phyloP scores from a whole-genome alignment of 2,797 vertebrate species.

The Toxotes lorentzi region DNA sequence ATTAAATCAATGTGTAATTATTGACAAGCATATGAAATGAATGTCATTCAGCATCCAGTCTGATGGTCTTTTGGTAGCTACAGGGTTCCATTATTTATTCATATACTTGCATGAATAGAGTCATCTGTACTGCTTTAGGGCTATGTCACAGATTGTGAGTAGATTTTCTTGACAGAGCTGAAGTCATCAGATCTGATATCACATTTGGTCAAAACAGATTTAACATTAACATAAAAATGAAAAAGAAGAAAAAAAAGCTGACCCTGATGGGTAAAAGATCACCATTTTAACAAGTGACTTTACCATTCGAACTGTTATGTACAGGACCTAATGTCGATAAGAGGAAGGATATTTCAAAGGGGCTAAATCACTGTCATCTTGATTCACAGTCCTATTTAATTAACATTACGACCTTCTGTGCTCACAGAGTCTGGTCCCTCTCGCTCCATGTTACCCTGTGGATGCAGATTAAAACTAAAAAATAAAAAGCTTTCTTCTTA shows the following conservation, averaged over 20 bases:
- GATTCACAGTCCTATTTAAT: constrained; percentile 57
- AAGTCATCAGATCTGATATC: neutral
- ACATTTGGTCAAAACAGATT: constrained; percentile 2
- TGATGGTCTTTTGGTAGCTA: constrained; percentile 73
- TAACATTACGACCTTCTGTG: constrained; percentile 52
- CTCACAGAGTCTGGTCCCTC: constrained; percentile 33
- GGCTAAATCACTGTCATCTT: constrained; percentile 33
- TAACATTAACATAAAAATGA: neutral
- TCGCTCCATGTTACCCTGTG: constrained; percentile 35
- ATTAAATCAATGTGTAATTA: constrained; percentile 77
- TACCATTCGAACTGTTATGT: neutral
- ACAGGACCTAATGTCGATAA: constrained; percentile 8
- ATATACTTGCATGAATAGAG: constrained; percentile 62
- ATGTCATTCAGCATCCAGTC: constrained; percentile 66
- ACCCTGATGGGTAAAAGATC: neutral
- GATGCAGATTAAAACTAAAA: constrained; percentile 55
- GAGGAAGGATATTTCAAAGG: constrained; percentile 6
- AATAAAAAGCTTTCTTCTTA: constrained; percentile 49
- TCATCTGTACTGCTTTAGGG: constrained; percentile 39
- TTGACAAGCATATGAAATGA: constrained; percentile 72
- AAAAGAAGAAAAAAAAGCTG: neutral
- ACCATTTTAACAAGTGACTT: neutral
- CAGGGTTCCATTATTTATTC: constrained; percentile 77
- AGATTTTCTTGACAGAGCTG: constrained; percentile 19
- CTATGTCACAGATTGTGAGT: constrained; percentile 8